A percentile compares a stretch with the other conserved stretches of the same genome.
phyloP scores from a whole-genome alignment of 2,113 vertebrate species.

The Anolis carolinensis region DNA sequence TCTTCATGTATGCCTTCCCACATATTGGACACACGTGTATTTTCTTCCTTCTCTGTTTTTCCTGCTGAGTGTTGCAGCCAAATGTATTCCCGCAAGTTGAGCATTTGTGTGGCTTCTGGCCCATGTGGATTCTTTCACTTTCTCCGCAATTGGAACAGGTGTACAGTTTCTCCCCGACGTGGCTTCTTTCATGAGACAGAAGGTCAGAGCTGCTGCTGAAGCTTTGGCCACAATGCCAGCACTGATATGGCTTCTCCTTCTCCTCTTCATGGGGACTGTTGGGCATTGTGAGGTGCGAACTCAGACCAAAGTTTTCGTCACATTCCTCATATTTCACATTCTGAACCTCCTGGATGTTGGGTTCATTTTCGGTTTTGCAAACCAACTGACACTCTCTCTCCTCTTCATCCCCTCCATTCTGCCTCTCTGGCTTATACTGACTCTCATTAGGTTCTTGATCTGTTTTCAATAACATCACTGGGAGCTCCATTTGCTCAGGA shows the following conservation, averaged over 20 bases:
- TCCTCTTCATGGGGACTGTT: slow-evolving; percentile 40
- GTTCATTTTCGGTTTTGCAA: neutral
- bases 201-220: slow-evolving; percentile 83
- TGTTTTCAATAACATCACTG: neutral
- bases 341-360: neutral
- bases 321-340: neutral
- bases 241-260: slow-evolving; percentile 51
- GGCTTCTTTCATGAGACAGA: slow-evolving; percentile 84
- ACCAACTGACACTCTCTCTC: neutral
- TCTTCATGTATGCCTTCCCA: neutral
- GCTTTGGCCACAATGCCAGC: slow-evolving; percentile 80
- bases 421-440: neutral
- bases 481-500: neutral
- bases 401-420: neutral
- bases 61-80: slow-evolving; percentile 45
- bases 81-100: slow-evolving; percentile 56
- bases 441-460: neutral
- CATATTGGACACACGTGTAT: neutral
- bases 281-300: neutral
- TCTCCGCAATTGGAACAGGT: slow-evolving; percentile 71
- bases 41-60: neutral
- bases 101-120: slow-evolving; percentile 52
- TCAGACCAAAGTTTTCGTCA: neutral
- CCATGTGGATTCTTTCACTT: slow-evolving; percentile 44
- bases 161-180: slow-evolving; percentile 83